Evolutionary conservation across 2,888 invertebrate genomes (phyloP).

Genomic region (Clostera curtula): DNA sequence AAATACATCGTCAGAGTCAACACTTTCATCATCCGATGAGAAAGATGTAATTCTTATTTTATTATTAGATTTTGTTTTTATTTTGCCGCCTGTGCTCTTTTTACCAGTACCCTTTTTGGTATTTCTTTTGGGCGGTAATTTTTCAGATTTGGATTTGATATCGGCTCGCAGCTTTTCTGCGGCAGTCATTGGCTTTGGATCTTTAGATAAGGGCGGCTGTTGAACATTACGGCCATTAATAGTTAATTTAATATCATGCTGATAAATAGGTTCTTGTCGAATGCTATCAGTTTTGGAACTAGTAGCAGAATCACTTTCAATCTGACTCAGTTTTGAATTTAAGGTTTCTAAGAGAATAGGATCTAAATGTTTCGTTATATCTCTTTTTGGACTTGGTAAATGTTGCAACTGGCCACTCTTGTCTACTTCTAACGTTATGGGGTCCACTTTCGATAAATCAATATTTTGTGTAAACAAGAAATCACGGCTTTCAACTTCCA

Average conservation of each 20-base stretch:
- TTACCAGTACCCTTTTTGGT: conserved; percentile 77
- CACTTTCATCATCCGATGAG: conserved; percentile 84
- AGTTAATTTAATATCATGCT: conserved; percentile 72
- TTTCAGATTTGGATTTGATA: conserved; percentile 75
- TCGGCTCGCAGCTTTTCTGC: conserved; percentile 69
- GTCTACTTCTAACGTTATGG: conserved; percentile 81
- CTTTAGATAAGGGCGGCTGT: conserved; percentile 57
- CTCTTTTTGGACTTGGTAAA: conserved; percentile 80
- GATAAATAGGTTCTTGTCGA: conserved; percentile 68
- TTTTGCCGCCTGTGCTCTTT: conserved; percentile 72
- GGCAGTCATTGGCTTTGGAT: conserved; percentile 58
- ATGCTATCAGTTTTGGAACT: conserved; percentile 83
- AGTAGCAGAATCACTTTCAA: conserved; percentile 84
- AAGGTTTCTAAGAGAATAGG: conserved; percentile 80
- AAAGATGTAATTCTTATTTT: conserved; percentile 85
- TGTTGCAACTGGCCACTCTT: conserved; percentile 78
- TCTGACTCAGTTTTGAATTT: conserved; percentile 83
- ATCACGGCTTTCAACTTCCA: conserved; percentile 72
- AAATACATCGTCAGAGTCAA: conserved; percentile 85
- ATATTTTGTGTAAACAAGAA: conserved; percentile 85
- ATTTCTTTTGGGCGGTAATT: conserved; percentile 77
- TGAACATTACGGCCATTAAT: conserved; percentile 62
- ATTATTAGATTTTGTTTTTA: conserved; percentile 77
- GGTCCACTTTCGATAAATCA: conserved; percentile 83
- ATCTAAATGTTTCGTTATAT: conserved; percentile 81